These are phyloP conservation scores for Merluccius polli DNA, from an alignment of 2,797 vertebrate species.

Conservation along the genomic window DNA sequence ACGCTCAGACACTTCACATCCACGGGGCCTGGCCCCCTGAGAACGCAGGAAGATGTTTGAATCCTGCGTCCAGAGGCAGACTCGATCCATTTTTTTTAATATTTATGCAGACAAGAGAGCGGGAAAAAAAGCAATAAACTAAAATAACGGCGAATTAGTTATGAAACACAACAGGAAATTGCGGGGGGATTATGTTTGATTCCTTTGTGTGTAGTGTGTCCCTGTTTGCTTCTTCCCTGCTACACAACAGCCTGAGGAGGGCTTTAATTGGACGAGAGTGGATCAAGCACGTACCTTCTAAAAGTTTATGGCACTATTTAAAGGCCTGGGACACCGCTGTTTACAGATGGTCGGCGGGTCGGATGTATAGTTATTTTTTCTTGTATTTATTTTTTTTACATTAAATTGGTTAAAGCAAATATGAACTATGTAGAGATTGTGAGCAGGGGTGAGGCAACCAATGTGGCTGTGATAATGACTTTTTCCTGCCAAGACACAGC, in stretches of 20 bases:
- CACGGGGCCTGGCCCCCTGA: constrained; percentile 68
- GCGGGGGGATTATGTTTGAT: constrained; percentile 94
- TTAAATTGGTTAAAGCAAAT: constrained; percentile 47
- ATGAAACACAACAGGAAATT: constrained; percentile 99
- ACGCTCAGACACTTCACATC: constrained; percentile 81
- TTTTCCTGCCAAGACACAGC: constrained; percentile 69
- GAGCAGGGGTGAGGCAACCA: constrained; percentile 62
- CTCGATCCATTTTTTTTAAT: constrained; percentile 89
- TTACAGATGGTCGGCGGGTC: constrained; percentile 40
- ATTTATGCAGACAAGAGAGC: constrained; percentile 84
- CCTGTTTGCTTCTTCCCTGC: constrained; percentile 49
- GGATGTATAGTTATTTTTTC: not conserved
- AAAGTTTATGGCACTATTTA: constrained; percentile 41
- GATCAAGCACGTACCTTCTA: constrained; percentile 47
- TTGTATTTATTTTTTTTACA: constrained; percentile 30
- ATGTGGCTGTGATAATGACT: constrained; percentile 68
- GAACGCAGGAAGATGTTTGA: constrained; percentile 80
- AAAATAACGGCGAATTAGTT: constrained; percentile 77
- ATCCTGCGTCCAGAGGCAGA: constrained; percentile 78
- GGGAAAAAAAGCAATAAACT: constrained; percentile 69
- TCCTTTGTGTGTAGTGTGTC: constrained; percentile 74
- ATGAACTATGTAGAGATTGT: constrained; percentile 56
- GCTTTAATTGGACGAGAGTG: constrained; percentile 69
- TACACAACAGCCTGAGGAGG: constrained; percentile 65
- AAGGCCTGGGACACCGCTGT: constrained; percentile 27